Conservation (phyloP, 2,797 vertebrate species). For the Hippocampus kuda region DNA sequence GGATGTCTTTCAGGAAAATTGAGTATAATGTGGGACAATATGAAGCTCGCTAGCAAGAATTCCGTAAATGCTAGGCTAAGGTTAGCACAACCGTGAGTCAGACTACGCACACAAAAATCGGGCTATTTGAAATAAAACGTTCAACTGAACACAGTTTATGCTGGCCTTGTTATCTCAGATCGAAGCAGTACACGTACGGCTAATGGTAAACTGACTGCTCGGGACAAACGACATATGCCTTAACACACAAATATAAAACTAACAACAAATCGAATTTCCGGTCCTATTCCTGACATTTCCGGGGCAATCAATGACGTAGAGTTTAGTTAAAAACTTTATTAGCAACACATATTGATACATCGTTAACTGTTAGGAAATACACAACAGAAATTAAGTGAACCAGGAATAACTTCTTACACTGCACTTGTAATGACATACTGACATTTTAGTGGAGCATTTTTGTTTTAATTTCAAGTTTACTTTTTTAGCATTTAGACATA, state of each 20-base stretch:
- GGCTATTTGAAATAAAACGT: not conserved
- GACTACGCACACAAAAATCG: not conserved
- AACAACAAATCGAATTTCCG: constrained; percentile 48
- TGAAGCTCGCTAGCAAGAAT: constrained; percentile 35
- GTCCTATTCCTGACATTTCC: constrained; percentile 34
- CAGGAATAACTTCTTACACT: not conserved
- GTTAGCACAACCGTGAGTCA: constrained; percentile 42
- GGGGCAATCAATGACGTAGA: constrained; percentile 14
- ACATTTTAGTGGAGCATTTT: too few species aligned
- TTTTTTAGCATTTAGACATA: too few species aligned
- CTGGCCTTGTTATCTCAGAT: not conserved
- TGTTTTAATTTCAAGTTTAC: too few species aligned
- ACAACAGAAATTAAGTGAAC: not conserved
- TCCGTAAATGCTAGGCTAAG: constrained; percentile 48
- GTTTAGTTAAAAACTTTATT: not conserved
- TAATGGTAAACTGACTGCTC: not conserved
- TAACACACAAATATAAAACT: constrained; percentile 22
- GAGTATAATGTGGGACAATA: not conserved
- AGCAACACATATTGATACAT: not conserved
- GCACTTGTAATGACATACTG: too few species aligned
- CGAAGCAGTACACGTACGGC: not conserved
- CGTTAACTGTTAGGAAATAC: too few species aligned
- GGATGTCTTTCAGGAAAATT: not conserved
- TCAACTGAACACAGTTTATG: not conserved
- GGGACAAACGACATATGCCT: constrained; percentile 4